phyloP scores from a whole-genome alignment of 2,113 vertebrate genomes.

The Oreocharis arfaki region DNA sequence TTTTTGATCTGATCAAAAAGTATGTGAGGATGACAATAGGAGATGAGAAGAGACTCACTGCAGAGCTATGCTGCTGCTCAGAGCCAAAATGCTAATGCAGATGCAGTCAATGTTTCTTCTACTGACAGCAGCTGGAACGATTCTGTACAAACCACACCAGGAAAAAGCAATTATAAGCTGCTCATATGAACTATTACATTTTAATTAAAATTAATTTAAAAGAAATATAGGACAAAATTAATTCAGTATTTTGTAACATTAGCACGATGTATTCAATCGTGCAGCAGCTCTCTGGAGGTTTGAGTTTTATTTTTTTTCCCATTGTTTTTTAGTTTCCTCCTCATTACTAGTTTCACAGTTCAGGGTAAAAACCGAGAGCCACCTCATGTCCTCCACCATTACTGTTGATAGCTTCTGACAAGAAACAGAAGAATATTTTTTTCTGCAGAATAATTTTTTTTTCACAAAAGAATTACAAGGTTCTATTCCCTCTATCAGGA shows the following conservation, averaged over 20 bases:
- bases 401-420: neutral
- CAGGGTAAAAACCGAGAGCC: neutral
- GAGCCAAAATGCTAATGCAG: neutral
- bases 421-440: neutral
- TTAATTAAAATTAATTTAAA: conserved; percentile 16
- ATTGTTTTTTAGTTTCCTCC: neutral
- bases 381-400: neutral
- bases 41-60: neutral
- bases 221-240: conserved; percentile 1
- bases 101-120: neutral
- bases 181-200: neutral
- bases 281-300: neutral
- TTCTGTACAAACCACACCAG: neutral
- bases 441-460: neutral
- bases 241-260: neutral
- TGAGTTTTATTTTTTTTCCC: neutral
- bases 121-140: neutral
- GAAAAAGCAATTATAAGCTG: neutral
- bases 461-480: neutral
- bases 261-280: accelerated
- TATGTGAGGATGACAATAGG: accelerated
- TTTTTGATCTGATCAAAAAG: neutral
- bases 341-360: neutral
- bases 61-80: neutral
- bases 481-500: neutral